Percentiles rank a stretch among this genome's conserved stretches.
phyloP scores from a whole-genome alignment of 2,113 vertebrate genomes.

The Barnardius zonarius region DNA sequence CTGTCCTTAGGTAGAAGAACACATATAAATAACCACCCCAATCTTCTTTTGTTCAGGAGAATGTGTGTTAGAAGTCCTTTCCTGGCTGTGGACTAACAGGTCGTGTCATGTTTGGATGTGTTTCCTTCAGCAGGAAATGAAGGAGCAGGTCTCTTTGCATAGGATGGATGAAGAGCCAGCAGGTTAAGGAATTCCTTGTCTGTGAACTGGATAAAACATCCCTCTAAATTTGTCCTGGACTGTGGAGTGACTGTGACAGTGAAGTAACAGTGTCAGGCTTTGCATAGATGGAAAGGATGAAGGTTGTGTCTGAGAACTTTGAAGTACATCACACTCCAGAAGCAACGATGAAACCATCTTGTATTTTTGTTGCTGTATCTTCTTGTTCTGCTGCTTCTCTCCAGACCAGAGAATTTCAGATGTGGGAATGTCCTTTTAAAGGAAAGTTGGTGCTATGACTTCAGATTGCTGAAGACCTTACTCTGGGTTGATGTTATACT shows the following conservation, averaged over 20 bases:
- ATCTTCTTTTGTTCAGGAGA: neutral
- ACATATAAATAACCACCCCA: neutral
- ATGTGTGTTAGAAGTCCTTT: neutral
- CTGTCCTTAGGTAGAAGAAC: neutral
- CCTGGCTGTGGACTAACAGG: neutral
- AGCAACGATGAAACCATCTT: neutral
- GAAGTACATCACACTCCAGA: neutral
- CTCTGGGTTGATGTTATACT: neutral
- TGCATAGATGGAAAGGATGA: neutral
- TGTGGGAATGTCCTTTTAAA: neutral
- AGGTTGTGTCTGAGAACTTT: neutral
- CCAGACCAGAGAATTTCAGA: neutral
- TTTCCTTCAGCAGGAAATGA: constrained; percentile 60
- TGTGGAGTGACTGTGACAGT: neutral
- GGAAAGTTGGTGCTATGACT: neutral
- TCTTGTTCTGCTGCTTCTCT: neutral
- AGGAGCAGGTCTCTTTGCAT: neutral
- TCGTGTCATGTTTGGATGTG: constrained; percentile 15
- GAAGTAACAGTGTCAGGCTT: neutral
- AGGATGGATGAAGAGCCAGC: neutral
- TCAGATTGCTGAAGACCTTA: neutral
- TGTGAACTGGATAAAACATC: neutral
- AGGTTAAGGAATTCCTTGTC: neutral
- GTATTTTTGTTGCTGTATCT: neutral
- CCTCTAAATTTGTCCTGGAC: neutral